Evolutionary conservation across 2,113 vertebrate species (phyloP).

Genomic region (Vulpes vulpes): DNA sequence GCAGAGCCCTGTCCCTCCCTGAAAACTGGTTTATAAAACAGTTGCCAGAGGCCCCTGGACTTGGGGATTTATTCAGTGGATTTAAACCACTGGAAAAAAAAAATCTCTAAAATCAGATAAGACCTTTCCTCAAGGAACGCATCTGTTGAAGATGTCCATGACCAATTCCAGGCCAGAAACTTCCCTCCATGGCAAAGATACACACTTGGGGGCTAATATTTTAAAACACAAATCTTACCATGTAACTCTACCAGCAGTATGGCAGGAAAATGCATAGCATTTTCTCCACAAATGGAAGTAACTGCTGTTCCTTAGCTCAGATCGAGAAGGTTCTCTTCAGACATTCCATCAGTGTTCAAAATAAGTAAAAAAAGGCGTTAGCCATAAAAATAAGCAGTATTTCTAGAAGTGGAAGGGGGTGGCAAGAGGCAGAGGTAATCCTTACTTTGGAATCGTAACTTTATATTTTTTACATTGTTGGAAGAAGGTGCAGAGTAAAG

Average conservation of each 20-base stretch:
- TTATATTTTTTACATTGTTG: not conserved
- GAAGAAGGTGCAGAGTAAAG: not conserved
- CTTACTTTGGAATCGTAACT: fast-evolving
- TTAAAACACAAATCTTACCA: not conserved
- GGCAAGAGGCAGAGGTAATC: too few species aligned
- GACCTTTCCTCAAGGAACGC: not conserved
- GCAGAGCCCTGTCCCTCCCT: fast-evolving
- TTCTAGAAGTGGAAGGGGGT: not conserved
- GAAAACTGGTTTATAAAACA: not conserved
- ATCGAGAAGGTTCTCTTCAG: not conserved
- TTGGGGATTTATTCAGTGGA: fast-evolving
- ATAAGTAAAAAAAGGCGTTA: not conserved
- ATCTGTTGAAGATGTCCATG: not conserved
- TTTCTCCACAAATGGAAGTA: not conserved
- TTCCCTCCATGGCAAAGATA: not conserved
- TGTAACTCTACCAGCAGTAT: too few species aligned
- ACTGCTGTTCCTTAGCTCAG: not conserved
- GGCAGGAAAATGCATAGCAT: not conserved
- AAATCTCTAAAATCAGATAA: not conserved
- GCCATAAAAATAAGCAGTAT: not conserved
- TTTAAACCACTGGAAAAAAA: not conserved
- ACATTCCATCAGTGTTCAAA: not conserved
- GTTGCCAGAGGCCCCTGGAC: not conserved
- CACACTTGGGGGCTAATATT: not conserved
- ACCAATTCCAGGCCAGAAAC: not conserved